Evolutionary conservation across 2,797 vertebrate species (phyloP), one percentile per base, ranked within the genome.

Genomic region (Sphenodon punctatus): DNA sequence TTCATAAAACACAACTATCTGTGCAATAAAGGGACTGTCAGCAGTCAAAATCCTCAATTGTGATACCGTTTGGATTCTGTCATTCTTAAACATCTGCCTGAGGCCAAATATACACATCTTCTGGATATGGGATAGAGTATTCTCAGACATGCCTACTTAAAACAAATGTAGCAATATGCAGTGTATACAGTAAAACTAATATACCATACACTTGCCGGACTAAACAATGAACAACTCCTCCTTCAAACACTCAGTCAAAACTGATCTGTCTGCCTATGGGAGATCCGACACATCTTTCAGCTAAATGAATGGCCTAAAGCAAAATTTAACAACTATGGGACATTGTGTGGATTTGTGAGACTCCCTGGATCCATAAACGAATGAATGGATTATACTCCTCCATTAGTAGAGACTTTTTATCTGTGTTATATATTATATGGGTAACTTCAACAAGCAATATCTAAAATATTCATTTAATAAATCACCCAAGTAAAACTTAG

Each of bases 161-260:
- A 69, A 74, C 56, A 82, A 23, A 84, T 22, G 81, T 68, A 78
- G 53, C 20, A 85, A 76, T 88, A 68, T 30, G 64, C 22, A 84
- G 2, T 32, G 65, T 69, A 49, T 78, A 22, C 13, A 85, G 2
- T 55, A 36, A 86, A 90, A 80, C 69, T 73, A n/a, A n/a, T 60
- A 82, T 89, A 30, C 11, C 45, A 36, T 23, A 80, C 11, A 34
- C 12, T 20, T 38, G 4, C 17, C 66, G 23, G 27, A 72, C 72
- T 84, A 80, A 68, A 49, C 5, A 43, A 5, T 61, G 25, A 60
- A 66, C 68, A 25, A 51, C 49, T 56, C 15, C 23, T 78, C 60
- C 16, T 15, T 63, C 30, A 82, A 27, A 78, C 51, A 2, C 20
- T 65, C 32, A 25, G 27, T 42, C n/a, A 70, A 60, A 41, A 64